These are phyloP conservation scores for Drosophila pallidifrons DNA, from an alignment of 1,140 invertebrate genomes.

Conservation along the genomic window DNA sequence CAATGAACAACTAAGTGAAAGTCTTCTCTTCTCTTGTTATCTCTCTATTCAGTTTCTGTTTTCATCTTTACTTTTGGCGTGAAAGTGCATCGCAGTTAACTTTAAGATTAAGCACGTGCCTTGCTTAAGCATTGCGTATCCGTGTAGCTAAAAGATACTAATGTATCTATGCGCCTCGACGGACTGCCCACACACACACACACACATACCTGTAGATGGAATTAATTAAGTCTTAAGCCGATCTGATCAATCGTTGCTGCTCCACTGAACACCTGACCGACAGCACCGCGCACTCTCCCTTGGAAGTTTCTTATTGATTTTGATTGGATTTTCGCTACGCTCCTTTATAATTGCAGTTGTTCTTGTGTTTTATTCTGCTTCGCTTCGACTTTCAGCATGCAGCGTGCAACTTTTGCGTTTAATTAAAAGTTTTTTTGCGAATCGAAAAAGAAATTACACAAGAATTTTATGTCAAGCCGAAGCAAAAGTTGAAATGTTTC, in stretches of 20 bases:
- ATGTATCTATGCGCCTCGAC: slow-evolving; percentile 10
- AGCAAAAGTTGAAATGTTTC: slow-evolving; percentile 20
- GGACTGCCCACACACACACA: neutral
- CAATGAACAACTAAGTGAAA: slow-evolving; percentile 14
- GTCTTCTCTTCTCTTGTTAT: neutral
- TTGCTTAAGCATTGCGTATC: slow-evolving; percentile 21
- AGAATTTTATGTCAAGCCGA: slow-evolving; percentile 29
- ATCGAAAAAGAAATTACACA: slow-evolving; percentile 34
- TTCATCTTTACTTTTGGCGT: neutral
- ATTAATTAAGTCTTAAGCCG: slow-evolving; percentile 60
- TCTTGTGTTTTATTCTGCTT: neutral
- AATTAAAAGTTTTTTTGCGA: slow-evolving; percentile 65
- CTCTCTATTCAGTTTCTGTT: neutral
- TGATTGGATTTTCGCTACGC: slow-evolving; percentile 48
- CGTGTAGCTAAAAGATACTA: slow-evolving; percentile 27
- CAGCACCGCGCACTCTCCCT: neutral
- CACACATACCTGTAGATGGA: neutral
- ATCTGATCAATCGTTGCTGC: slow-evolving; percentile 23
- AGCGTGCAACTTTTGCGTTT: slow-evolving; percentile 44
- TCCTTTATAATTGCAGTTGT: slow-evolving; percentile 16
- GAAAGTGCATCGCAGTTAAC: slow-evolving; percentile 18
- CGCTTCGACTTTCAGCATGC: slow-evolving; percentile 15
- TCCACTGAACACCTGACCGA: slow-evolving; percentile 23
- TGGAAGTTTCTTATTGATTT: slow-evolving; percentile 37
- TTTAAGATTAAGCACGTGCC: slow-evolving; percentile 50